Evolutionary conservation across 2,888 invertebrate species (phyloP), one percentile per base, ranked within the genome.

Genomic region (Drosophila greeni): DNA sequence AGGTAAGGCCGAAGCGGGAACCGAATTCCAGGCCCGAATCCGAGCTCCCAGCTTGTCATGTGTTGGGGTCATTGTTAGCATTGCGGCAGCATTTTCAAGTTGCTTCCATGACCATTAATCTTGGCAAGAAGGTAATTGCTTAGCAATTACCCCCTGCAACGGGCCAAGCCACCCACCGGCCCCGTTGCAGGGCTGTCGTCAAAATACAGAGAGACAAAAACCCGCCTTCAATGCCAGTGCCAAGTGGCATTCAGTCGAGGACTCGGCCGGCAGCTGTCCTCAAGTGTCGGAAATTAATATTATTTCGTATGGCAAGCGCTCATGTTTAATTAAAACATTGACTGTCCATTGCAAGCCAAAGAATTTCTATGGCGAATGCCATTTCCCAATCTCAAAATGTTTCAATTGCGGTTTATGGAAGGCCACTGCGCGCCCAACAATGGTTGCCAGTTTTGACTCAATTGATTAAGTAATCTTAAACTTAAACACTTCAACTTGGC

Each of bases 121-220:
- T 85, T 82, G 56, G 78, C 83, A 81, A 78, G 82, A 76, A 84
- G 85, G 82, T 85, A 82, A 82, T 82, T 82, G 82, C 82, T 85
- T 76, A 76, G 83, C 82, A 82, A 82, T 82, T 82, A 85, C 84
- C 85, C 81, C 74, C 70, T 62, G 69, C 75, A 72, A 61, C 68
- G 58, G 59, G 55, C 45, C n/a, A 24, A n/a, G 37, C 42, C 51
- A 23, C 49, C 55, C 29, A 33, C 43, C 40, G 11, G 40, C 31
- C 14, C 18, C 37, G 36, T 3, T 5, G 37, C 31, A 24, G n/a
- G 36, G 8, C 43, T 39, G 60, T 60, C 59, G 47, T 59, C 42
- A 45, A 29, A 45, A 39, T 60, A 60, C 43, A 61, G 47, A 48
- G 48, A 33, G 29, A 40, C 40, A 47, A 59, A 61, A 60, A 40